These are phyloP conservation scores for Melitaea athalia DNA, from an alignment of 2,888 invertebrate genomes.

Conservation along the genomic window DNA sequence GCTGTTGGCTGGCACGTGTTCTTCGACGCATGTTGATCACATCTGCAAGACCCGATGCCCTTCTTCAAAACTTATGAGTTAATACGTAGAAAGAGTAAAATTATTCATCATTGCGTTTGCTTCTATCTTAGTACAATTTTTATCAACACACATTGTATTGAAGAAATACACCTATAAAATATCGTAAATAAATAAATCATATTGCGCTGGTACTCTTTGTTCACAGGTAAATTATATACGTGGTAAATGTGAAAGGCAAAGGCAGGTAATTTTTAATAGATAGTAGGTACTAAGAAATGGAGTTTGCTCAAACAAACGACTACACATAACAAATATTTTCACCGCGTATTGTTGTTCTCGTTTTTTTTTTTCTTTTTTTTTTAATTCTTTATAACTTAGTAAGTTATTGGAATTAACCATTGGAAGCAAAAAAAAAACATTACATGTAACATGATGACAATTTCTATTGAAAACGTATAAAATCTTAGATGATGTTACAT, in stretches of 20 bases:
- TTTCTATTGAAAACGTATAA: background rate
- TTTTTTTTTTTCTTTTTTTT: too few species aligned
- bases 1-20: constrained; percentile 53
- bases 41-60: constrained; percentile 26
- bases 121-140: background rate
- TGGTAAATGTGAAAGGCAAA: background rate
- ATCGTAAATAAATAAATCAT: too few species aligned
- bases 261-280: too few species aligned
- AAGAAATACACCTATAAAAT: too few species aligned
- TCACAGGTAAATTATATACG: background rate
- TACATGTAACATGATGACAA: background rate
- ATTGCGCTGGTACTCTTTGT: background rate
- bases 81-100: background rate
- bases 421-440: too few species aligned
- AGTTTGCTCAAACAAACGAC: too few species aligned
- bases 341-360: too few species aligned
- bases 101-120: background rate
- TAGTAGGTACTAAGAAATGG: too few species aligned
- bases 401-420: too few species aligned
- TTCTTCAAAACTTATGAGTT: constrained; percentile 8
- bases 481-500: background rate
- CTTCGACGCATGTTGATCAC: constrained; percentile 28
- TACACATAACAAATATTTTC: too few species aligned
- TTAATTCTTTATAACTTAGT: too few species aligned
- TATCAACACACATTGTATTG: background rate